These are phyloP conservation scores for Heteractis magnifica DNA, from an alignment of 92 coral and sea anemone genomes.

Conservation along the genomic window DNA sequence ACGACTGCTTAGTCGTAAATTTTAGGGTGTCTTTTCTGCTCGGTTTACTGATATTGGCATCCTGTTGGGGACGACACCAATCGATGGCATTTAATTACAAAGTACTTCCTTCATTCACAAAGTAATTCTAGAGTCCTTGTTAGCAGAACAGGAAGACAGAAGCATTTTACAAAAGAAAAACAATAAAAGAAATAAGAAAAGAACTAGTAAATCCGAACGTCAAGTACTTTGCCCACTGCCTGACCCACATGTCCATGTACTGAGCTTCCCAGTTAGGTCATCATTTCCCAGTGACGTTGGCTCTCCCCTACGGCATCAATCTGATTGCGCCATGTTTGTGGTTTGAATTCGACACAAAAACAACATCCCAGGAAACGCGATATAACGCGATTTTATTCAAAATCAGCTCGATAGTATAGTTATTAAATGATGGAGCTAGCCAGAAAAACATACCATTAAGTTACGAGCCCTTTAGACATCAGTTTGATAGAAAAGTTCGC, in stretches of 20 bases:
- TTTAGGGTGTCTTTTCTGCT: background rate
- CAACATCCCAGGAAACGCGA: background rate
- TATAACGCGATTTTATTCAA: background rate
- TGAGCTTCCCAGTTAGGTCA: background rate
- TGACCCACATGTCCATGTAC: background rate
- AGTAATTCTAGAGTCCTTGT: conserved; percentile 11
- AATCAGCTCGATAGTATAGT: background rate
- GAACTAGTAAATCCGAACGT: background rate
- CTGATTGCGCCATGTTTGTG: background rate
- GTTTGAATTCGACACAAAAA: background rate
- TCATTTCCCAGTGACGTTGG: background rate
- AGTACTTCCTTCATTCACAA: conserved; percentile 11
- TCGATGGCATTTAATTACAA: background rate
- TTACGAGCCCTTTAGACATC: background rate
- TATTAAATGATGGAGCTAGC: background rate
- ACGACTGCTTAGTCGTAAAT: background rate
- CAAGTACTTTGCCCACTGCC: background rate
- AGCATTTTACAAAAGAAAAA: background rate
- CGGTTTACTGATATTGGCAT: background rate
- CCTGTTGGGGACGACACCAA: background rate
- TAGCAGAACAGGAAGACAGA: conserved; percentile 1
- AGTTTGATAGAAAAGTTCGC: background rate
- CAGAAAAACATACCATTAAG: background rate
- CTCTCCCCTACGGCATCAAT: background rate
- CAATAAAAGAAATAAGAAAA: background rate